Evolutionary conservation across 2,888 invertebrate genomes (phyloP), one percentile per base, ranked within the genome.

Genomic region (Drosophila merina): DNA sequence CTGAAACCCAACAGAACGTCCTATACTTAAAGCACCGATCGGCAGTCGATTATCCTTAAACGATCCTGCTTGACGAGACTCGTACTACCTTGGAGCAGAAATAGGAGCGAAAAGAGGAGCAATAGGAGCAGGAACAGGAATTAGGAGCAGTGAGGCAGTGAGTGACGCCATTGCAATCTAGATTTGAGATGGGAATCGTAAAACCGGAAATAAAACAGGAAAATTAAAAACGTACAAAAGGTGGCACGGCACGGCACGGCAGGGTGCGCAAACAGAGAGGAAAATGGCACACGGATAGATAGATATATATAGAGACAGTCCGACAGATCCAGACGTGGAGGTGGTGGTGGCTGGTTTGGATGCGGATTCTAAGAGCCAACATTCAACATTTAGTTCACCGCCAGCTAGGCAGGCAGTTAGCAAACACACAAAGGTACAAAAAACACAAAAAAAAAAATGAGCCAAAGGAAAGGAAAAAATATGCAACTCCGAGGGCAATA

Each of bases 151-250:
- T n/a, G 12, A 36, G 36, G n/a, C n/a, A 25, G 49, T 36, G 50
- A 51, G 44, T 36, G 63, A 66, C 66, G 77, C 73, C 66, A 76
- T 72, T 76, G 77, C 90, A 90, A 91, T 90, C 89, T 89, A 82
- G 86, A 88, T 84, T 86, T 84, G 88, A 90, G 88, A 90, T 90
- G 89, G 88, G 90, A 91, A 90, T 91, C 89, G 89, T 85, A 88
- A 90, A 90, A 86, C 90, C 91, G 91, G 91, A 91, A 91, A 90
- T 91, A 91, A 91, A 90, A 91, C 91, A 91, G 91, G 91, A 91
- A 91, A 91, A 91, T 91, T 91, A 91, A 91, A 90, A 91, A 88
- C 88, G 88, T 88, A 90, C 89, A 89, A 90, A 91, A 90, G 91
- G 88, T 89, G 89, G 88, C 33, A 33, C 33, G 7, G 33, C 33